Conservation (phyloP, 1,140 invertebrate species). For the Drosophila aff. region DNA sequence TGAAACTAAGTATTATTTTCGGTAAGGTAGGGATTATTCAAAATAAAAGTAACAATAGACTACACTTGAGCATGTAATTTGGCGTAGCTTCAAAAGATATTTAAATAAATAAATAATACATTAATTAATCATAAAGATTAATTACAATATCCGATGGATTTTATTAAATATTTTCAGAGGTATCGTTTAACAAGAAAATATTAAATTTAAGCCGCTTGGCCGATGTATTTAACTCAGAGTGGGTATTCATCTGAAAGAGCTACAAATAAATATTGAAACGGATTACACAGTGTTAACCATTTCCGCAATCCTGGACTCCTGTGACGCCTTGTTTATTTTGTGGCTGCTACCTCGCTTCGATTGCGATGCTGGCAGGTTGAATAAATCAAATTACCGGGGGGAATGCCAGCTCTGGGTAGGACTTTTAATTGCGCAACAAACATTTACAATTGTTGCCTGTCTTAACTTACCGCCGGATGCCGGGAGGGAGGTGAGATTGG, state of each 20-base stretch:
- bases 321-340: conserved; percentile 30
- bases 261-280: conserved; percentile 6
- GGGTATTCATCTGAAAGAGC: background rate
- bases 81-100: background rate
- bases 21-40: background rate
- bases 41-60: too few species aligned
- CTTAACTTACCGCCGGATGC: conserved; percentile 63
- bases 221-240: background rate
- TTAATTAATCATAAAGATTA: too few species aligned
- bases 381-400: conserved; percentile 74
- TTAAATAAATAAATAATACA: background rate
- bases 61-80: too few species aligned
- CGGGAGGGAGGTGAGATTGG: background rate
- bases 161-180: background rate
- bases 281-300: conserved; percentile 23
- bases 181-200: background rate
- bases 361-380: conserved; percentile 41
- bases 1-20: background rate
- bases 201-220: background rate
- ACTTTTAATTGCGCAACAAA: conserved; percentile 80
- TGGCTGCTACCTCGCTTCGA: conserved; percentile 38
- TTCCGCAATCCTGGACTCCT: conserved; percentile 16
- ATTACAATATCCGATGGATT: background rate
- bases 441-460: conserved; percentile 81
- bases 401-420: conserved; percentile 62